These are phyloP conservation scores for Megalonaias nervosa DNA, from an alignment of 1,140 invertebrate genomes.

Conservation along the genomic window DNA sequence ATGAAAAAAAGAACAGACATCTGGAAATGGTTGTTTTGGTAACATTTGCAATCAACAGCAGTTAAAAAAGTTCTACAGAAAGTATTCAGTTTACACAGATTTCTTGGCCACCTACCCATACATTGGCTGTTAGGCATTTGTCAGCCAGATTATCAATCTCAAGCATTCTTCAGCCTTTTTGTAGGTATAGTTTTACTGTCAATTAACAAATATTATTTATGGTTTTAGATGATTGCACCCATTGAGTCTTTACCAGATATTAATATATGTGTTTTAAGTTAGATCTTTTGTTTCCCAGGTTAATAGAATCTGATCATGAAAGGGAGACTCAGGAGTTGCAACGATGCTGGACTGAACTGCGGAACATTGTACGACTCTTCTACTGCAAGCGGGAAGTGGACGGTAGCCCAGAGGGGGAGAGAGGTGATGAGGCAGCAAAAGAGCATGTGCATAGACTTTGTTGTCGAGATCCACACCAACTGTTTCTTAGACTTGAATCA, in stretches of 20 bases:
- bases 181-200: too few relatives aligned
- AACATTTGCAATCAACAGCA: too few relatives aligned
- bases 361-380: conserved; percentile 68
- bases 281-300: conserved; percentile 35
- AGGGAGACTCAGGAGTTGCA: conserved; percentile 74
- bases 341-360: conserved; percentile 75
- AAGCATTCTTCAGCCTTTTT: too few relatives aligned
- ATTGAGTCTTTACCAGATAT: not conserved
- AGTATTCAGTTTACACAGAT: too few relatives aligned
- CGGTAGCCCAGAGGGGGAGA: conserved; percentile 43
- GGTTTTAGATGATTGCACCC: too few relatives aligned
- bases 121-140: too few relatives aligned
- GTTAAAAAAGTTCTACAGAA: too few relatives aligned
- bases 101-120: too few relatives aligned
- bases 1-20: too few relatives aligned
- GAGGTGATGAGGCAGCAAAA: conserved; percentile 56
- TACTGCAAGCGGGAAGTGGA: conserved; percentile 53
- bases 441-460: conserved; percentile 74
- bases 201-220: too few relatives aligned
- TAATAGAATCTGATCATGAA: conserved; percentile 71
- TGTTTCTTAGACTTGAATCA: conserved; percentile 77
- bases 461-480: conserved; percentile 76
- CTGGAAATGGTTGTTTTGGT: too few relatives aligned
- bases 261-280: not conserved
- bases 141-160: too few relatives aligned